These are phyloP conservation scores for Druceiella hillmani DNA, from an alignment of 2,888 invertebrate genomes.

Conservation along the genomic window DNA sequence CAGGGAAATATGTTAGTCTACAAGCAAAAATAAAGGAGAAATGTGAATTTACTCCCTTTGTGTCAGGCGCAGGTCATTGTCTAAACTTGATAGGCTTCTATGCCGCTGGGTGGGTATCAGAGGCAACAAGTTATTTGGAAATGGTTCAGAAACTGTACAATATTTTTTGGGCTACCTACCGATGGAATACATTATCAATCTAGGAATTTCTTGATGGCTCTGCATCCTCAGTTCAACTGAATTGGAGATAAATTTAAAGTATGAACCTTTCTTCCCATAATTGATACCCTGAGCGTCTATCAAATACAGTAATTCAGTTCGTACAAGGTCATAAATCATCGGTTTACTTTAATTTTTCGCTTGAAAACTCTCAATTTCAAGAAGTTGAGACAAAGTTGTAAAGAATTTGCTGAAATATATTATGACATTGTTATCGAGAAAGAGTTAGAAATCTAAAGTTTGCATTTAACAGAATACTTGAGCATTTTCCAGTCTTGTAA, in stretches of 20 bases:
- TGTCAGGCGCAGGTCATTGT: conserved; percentile 24
- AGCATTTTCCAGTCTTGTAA: conserved; percentile 13
- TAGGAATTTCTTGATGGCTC: conserved; percentile 23
- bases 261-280: conserved; percentile 23
- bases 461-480: conserved; percentile 24
- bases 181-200: conserved; percentile 19
- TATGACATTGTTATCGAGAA: conserved; percentile 19
- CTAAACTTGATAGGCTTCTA: conserved; percentile 23
- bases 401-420: conserved; percentile 20
- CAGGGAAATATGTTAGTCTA: conserved; percentile 23
- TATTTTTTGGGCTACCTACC: conserved; percentile 20
- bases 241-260: conserved; percentile 23
- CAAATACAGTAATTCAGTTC: conserved; percentile 22
- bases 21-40: conserved; percentile 24
- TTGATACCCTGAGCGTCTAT: conserved; percentile 24
- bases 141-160: conserved; percentile 22
- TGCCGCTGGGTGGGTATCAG: conserved; percentile 8
- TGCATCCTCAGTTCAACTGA: conserved; percentile 20
- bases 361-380: conserved; percentile 24
- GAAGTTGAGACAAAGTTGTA: conserved; percentile 20
- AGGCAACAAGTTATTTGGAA: conserved; percentile 22
- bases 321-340: conserved; percentile 20
- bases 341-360: conserved; percentile 24
- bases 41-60: conserved; percentile 20
- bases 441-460: conserved; percentile 23